Evolutionary conservation across 2,797 vertebrate genomes (phyloP).

Genomic region (Macropus fuliginosus): DNA sequence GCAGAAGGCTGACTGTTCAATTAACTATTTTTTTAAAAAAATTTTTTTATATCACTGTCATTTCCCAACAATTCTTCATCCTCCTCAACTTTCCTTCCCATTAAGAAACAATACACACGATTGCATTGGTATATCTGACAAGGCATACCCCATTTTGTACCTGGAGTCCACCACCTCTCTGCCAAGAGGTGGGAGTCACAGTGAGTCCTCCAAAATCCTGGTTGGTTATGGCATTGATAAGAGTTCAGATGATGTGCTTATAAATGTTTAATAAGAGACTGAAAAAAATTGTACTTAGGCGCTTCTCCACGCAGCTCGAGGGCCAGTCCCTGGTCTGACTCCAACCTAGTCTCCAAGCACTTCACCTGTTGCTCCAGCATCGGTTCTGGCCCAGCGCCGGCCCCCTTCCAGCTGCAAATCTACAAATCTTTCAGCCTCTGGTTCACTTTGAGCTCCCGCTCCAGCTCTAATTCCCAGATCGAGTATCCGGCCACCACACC

Average conservation of each 20-base stretch:
- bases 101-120: neutral
- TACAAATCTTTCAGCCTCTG: neutral
- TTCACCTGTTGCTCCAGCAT: neutral
- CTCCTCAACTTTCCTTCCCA: neutral
- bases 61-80: neutral
- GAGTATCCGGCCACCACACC: conserved; percentile 18
- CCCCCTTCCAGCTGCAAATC: conserved; percentile 45
- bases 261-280: neutral
- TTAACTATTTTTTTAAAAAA: neutral
- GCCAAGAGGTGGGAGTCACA: neutral
- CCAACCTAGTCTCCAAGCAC: neutral
- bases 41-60: neutral
- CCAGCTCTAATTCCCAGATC: conserved; percentile 50
- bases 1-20: neutral
- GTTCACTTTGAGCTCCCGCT: conserved; percentile 17
- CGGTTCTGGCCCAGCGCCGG: neutral
- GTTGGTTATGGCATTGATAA: neutral
- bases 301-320: conserved; percentile 54
- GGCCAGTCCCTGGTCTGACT: conserved; percentile 1
- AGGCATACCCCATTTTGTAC: neutral
- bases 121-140: neutral
- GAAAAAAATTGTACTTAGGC: neutral
- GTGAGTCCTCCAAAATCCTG: neutral
- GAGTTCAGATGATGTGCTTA: neutral
- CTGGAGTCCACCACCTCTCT: neutral